Percentiles rank a stretch among this genome's conserved stretches.
Evolutionary conservation across 1,140 invertebrate genomes (phyloP).

Genomic region (Brachionus asplanchnoidis): DNA sequence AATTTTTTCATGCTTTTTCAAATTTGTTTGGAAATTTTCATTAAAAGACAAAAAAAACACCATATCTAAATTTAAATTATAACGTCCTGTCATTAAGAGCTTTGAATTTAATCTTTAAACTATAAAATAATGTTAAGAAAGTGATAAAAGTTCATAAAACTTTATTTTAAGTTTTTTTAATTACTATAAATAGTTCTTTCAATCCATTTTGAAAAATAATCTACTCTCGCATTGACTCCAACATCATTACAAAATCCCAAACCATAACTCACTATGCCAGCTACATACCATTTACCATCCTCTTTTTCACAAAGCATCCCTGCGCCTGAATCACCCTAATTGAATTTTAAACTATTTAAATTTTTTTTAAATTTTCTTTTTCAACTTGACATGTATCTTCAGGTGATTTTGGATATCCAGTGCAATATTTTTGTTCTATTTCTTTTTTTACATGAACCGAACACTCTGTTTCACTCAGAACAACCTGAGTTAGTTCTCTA

Average conservation of each 20-base stretch:
- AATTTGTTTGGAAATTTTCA: too few relatives aligned
- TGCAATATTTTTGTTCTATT: slow-evolving; percentile 23
- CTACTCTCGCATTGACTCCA: not conserved
- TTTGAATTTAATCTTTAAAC: too few relatives aligned
- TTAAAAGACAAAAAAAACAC: too few relatives aligned
- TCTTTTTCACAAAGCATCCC: slow-evolving; percentile 31
- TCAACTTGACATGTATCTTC: slow-evolving; percentile 28
- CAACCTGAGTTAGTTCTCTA: not conserved
- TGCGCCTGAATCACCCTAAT: slow-evolving; percentile 24
- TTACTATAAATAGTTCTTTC: not conserved
- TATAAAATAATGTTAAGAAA: too few relatives aligned
- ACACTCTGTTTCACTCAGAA: not conserved
- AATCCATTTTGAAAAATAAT: slow-evolving; percentile 13
- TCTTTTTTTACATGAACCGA: not conserved
- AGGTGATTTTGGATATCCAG: not conserved
- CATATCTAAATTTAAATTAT: too few relatives aligned
- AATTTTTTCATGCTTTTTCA: too few relatives aligned
- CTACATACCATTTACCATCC: slow-evolving; percentile 15
- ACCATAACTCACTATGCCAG: slow-evolving; percentile 25
- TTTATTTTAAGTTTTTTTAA: not conserved
- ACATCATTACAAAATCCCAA: not conserved
- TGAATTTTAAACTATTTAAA: not conserved
- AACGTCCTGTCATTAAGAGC: too few relatives aligned
- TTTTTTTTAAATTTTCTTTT: not conserved
- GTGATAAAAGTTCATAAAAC: too few relatives aligned